phyloP scores from a whole-genome alignment of 2,113 vertebrate genomes.

The Archocentrus centrarchus region DNA sequence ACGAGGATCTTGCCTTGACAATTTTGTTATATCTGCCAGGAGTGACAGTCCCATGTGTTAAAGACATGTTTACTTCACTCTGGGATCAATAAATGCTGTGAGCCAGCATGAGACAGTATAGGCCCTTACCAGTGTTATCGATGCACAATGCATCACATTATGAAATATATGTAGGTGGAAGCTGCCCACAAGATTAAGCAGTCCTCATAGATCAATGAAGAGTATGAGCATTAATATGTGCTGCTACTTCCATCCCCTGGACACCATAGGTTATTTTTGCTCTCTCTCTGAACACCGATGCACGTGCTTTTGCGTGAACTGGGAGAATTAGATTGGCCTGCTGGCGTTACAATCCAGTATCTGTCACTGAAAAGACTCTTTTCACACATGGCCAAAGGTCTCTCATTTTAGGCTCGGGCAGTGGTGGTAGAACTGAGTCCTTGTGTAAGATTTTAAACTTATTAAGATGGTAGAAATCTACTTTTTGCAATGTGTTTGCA shows the following conservation, averaged over 20 bases:
- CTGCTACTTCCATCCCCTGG: constrained; percentile 41
- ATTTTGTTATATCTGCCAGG: constrained; percentile 76
- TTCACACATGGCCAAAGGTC: constrained; percentile 55
- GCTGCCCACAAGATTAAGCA: constrained; percentile 67
- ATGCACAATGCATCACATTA: constrained; percentile 72
- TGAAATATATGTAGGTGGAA: constrained; percentile 72
- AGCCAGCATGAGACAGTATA: constrained; percentile 59
- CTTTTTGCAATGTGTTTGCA: constrained; percentile 13
- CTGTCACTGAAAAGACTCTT: constrained; percentile 63
- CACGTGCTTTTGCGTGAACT: constrained; percentile 60
- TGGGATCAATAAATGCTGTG: constrained; percentile 69
- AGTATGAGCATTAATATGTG: constrained; percentile 71
- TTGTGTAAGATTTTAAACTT: constrained; percentile 39
- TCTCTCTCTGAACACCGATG: constrained; percentile 46
- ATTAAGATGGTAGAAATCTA: constrained; percentile 22
- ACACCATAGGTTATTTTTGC: constrained; percentile 54
- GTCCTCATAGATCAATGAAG: constrained; percentile 71
- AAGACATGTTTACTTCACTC: constrained; percentile 70
- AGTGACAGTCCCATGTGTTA: constrained; percentile 83
- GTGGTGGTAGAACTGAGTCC: constrained; percentile 1
- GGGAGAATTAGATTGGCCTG: constrained; percentile 75
- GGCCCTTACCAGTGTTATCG: constrained; percentile 61
- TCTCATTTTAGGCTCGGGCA: constrained; percentile 34
- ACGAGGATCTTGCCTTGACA: constrained; percentile 77
- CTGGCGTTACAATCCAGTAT: constrained; percentile 74